Conservation (phyloP, 2,113 vertebrate genomes). For the Silurus asotus region DNA sequence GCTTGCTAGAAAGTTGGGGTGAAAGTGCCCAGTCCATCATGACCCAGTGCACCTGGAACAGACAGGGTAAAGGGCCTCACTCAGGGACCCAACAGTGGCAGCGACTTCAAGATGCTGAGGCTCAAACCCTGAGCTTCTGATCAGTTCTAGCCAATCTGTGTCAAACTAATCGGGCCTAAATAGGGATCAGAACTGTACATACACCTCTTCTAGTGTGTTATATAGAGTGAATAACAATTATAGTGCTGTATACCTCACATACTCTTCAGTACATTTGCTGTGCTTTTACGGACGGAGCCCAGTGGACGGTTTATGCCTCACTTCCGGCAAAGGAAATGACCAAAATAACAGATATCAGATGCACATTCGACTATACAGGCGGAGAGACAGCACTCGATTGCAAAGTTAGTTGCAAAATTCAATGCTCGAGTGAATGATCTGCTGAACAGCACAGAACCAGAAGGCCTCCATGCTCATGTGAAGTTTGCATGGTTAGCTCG, state of each 20-base stretch:
- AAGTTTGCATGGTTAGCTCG: background rate
- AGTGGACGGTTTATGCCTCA: background rate
- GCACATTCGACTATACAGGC: background rate
- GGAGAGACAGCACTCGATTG: background rate
- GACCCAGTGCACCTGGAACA: too few species aligned
- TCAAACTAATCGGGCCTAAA: background rate
- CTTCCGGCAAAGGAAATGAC: constrained; percentile 6
- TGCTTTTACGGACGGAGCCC: background rate
- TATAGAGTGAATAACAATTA: background rate
- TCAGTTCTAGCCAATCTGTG: background rate
- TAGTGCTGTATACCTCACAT: background rate
- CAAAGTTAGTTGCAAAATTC: background rate
- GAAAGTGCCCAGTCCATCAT: too few species aligned
- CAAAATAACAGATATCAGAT: constrained; percentile 4
- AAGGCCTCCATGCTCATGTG: constrained; percentile 3
- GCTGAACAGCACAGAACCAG: background rate
- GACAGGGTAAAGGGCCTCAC: too few species aligned
- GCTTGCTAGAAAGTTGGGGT: too few species aligned
- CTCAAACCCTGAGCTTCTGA: too few species aligned
- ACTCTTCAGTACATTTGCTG: background rate
- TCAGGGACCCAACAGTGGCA: too few species aligned
- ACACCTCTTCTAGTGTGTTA: background rate
- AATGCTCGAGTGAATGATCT: background rate
- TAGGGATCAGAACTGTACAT: background rate
- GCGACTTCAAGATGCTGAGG: too few species aligned